Percentiles rank a stretch among this genome's conserved stretches.
Evolutionary conservation across 2,888 invertebrate species (phyloP).

Genomic region (Sialis fuliginosa): DNA sequence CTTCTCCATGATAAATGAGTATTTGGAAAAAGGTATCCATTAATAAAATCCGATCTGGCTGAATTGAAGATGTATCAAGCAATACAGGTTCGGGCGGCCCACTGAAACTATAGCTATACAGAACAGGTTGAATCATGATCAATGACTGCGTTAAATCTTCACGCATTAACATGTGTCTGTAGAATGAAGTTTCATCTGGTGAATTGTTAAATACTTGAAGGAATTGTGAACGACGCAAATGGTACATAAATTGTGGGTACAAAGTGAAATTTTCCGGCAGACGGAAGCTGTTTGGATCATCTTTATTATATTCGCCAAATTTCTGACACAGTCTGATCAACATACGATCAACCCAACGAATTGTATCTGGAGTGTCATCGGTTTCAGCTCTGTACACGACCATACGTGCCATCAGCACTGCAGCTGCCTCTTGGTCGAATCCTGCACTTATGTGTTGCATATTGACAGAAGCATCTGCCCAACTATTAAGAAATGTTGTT

Average conservation of each 20-base stretch:
- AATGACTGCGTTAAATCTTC: conserved; percentile 95
- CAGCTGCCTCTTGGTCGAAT: conserved; percentile 96
- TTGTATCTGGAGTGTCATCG: conserved; percentile 90
- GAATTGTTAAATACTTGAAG: conserved; percentile 99
- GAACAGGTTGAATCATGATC: conserved; percentile 98
- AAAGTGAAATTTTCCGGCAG: conserved; percentile 92
- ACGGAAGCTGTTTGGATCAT: conserved; percentile 92
- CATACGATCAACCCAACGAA: conserved; percentile 97
- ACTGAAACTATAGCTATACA: conserved; percentile 96
- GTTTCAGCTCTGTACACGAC: conserved; percentile 92
- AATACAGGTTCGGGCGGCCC: conserved; percentile 96
- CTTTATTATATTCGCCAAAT: conserved; percentile 96
- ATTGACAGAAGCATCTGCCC: conserved; percentile 87
- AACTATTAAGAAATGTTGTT: conserved; percentile 32
- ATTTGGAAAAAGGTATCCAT: conserved; percentile 99
- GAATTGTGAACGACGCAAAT: conserved; percentile 93
- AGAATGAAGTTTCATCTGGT: conserved; percentile 98
- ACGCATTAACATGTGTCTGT: conserved; percentile 92
- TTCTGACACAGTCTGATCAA: conserved; percentile 97
- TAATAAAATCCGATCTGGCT: conserved; percentile 88
- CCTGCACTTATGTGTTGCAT: conserved; percentile 84
- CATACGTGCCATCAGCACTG: conserved; percentile 91
- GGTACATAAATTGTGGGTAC: conserved; percentile 99
- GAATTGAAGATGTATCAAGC: conserved; percentile 92
- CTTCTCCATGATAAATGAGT: conserved; percentile 97